Evolutionary conservation across 2,797 vertebrate species (phyloP), one percentile per base, ranked within the genome.

Genomic region (Melanotaenia nigrans): DNA sequence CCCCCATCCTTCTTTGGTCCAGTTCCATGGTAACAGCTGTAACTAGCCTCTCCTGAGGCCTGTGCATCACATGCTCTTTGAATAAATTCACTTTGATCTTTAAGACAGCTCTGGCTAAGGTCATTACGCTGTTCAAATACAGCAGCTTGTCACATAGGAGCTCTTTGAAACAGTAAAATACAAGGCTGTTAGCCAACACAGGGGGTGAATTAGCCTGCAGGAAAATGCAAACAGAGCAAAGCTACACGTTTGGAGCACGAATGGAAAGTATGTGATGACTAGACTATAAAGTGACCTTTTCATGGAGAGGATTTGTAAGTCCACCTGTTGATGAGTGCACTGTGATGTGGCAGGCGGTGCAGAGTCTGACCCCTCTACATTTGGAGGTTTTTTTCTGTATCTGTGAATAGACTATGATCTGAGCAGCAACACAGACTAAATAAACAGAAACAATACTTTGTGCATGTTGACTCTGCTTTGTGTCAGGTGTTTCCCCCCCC

Each of bases 241-340:
- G 70, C 47, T 47, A 76, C 70, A 71, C 59, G 2, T 68, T 67
- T 59, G 45, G 64, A 62, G 53, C 59, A 9, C 8, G 9, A 62
- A 70, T 2, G 30, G 85, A 83, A 86, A 85, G 25, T 57, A 74
- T 65, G 75, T 2, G 45, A 71, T 53, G 61, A 67, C 69, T n/a
- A n/a, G 68, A 73, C 66, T 69, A 60, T 35, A 28, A 55, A 69
- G 14, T 85, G 85, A 84, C 87, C 87, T 89, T 87, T 80, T 32
- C 70, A 32, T 8, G 35, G 36, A 47, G 69, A 38, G 40, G 74
- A 70, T 61, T 56, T 68, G 66, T 28, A 63, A 78, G 78, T 73
- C 78, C 83, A 90, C 85, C 85, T 89, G 89, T 88, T 75, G 85
- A 84, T 73, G 79, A 61, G 73, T 40, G 63, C 61, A 68, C 70